Evolutionary conservation across 2,888 invertebrate genomes (phyloP).

Genomic region (Tiphia femorata): DNA sequence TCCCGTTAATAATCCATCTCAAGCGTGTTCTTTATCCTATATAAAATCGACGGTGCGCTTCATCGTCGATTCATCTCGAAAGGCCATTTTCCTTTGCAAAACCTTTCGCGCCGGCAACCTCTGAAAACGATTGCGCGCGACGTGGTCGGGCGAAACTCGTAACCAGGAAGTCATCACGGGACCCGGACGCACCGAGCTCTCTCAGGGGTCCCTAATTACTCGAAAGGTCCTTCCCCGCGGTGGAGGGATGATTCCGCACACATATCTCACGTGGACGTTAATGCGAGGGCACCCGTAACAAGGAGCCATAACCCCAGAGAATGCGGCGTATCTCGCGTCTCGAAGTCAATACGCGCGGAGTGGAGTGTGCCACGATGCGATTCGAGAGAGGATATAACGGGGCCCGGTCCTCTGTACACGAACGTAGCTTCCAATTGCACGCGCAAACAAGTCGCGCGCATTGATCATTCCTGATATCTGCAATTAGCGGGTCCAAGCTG

Average conservation of each 20-base stretch:
- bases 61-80: too few relatives aligned
- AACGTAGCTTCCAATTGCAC: conserved; percentile 39
- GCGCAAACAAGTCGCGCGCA: conserved; percentile 55
- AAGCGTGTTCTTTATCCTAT: too few relatives aligned
- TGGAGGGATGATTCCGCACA: conserved; percentile 30
- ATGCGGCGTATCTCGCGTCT: conserved; percentile 32
- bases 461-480: conserved; percentile 60
- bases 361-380: conserved; percentile 18
- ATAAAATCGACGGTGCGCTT: too few relatives aligned
- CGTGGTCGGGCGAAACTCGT: too few relatives aligned
- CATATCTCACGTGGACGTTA: conserved; percentile 27
- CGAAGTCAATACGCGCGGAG: conserved; percentile 38
- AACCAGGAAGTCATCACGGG: too few relatives aligned
- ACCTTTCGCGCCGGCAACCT: too few relatives aligned
- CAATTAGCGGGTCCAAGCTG: conserved; percentile 30
- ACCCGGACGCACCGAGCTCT: neutral
- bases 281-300: conserved; percentile 29
- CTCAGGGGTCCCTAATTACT: conserved; percentile 42
- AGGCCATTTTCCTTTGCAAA: too few relatives aligned
- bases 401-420: conserved; percentile 15
- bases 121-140: too few relatives aligned
- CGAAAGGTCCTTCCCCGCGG: conserved; percentile 21
- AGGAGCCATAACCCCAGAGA: conserved; percentile 38
- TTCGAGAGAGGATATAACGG: conserved; percentile 3
- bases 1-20: too few relatives aligned